A percentile compares a stretch with the other conserved stretches of the same genome.
Conservation (phyloP, 1,140 invertebrate genomes). For the Saccostrea echinata region DNA sequence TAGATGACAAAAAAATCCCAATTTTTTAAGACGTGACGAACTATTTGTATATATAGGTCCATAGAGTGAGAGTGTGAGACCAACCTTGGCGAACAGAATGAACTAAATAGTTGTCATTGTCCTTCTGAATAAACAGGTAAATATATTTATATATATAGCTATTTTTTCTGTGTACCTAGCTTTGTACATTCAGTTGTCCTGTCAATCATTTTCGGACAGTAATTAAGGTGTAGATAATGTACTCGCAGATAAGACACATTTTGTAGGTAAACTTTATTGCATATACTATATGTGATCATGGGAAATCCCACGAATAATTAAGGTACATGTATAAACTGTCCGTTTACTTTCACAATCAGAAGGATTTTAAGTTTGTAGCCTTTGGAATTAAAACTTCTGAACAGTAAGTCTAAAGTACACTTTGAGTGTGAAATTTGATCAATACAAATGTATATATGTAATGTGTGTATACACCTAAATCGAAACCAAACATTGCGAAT, state of each 20-base stretch:
- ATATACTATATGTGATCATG: background rate
- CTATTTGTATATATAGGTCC: background rate
- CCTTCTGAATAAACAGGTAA: background rate
- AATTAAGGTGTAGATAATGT: background rate
- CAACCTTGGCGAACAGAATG: background rate
- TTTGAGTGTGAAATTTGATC: background rate
- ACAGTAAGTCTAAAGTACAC: background rate
- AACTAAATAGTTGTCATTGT: background rate
- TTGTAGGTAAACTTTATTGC: slow-evolving; percentile 4
- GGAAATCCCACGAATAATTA: background rate
- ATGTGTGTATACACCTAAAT: background rate
- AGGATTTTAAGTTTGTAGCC: background rate
- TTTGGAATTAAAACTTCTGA: background rate
- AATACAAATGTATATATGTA: background rate
- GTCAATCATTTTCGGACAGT: slow-evolving; percentile 9
- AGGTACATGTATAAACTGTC: background rate
- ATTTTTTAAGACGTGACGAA: background rate
- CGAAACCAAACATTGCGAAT: background rate
- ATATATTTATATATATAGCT: background rate
- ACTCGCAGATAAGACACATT: background rate
- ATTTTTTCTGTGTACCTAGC: background rate
- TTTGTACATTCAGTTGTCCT: background rate
- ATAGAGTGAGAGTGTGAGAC: background rate
- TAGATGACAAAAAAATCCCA: background rate
- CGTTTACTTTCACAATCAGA: background rate